Evolutionary conservation across 2,113 vertebrate genomes (phyloP).

Genomic region (Tapirus terrestris): DNA sequence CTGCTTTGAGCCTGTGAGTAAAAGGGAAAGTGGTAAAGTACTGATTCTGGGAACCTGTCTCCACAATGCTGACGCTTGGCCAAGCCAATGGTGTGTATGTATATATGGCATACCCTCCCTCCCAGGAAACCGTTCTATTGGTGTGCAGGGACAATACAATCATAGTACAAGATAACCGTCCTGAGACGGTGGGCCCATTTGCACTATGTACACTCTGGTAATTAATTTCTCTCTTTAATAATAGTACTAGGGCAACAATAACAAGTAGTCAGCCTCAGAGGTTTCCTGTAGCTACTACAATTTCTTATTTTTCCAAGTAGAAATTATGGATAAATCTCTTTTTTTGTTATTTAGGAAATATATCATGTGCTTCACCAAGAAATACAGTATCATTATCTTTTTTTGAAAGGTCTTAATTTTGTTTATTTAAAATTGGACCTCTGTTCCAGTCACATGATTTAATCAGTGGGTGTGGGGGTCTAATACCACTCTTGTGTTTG

Average conservation of each 20-base stretch:
- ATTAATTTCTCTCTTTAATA: slow-evolving; percentile 17
- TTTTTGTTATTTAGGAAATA: slow-evolving; percentile 42
- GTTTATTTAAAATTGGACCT: slow-evolving; percentile 66
- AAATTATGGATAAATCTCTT: neutral
- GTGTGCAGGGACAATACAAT: neutral
- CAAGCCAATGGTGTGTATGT: neutral
- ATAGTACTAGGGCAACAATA: neutral
- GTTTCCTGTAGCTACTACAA: neutral
- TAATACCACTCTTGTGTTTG: slow-evolving; percentile 55
- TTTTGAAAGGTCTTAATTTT: slow-evolving; percentile 47
- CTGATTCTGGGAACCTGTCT: neutral
- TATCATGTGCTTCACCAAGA: slow-evolving; percentile 12
- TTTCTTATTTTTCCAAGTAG: slow-evolving; percentile 11
- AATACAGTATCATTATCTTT: slow-evolving; percentile 36
- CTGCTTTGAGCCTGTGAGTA: neutral
- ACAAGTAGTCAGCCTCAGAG: neutral
- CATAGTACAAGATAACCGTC: neutral
- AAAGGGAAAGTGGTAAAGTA: neutral
- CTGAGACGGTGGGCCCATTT: neutral
- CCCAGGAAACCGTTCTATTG: neutral
- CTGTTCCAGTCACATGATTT: slow-evolving; percentile 61
- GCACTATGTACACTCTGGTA: neutral
- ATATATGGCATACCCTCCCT: fast-evolving
- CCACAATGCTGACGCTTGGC: neutral
- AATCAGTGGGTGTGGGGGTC: slow-evolving; percentile 59